Evolutionary conservation across 1,140 invertebrate species (phyloP), one percentile per base, ranked within the genome.

Genomic region (Zaprionus lachaisei): DNA sequence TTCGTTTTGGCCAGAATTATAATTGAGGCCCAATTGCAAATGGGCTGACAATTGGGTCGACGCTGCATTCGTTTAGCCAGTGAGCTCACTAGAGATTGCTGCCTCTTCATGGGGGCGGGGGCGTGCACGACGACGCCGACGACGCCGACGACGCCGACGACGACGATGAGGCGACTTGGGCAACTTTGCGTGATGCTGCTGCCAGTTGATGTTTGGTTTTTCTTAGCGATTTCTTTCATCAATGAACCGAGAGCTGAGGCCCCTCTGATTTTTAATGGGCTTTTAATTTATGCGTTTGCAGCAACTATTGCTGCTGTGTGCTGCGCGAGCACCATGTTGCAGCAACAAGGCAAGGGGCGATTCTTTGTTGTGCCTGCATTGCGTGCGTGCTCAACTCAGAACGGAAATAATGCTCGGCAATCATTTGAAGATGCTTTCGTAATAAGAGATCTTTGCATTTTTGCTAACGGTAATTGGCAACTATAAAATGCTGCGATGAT

Each of bases 251-350:
- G 37, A 38, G 31, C 24, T 72, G 24, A 70, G 37, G 17, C 41
- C 44, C 54, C 28, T 24, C 41, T 67, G 47, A 41, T 78, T 89
- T 80, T 77, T 71, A 90, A 90, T 84, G 72, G 79, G 22, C 57
- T 84, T 61, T 74, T 89, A 91, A 91, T 90, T 91, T 90, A 90
- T 91, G 81, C 85, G 77, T 84, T 81, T 65, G 61, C n/a, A 34
- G 55, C 61, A 54, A 62, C 65, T 62, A 26, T 57, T 56, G 64
- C 34, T 61, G 64, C 17, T 31, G n/a, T 49, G 24, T 24, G 7
- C 26, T 28, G 7, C 44, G 38, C 12, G 22, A 28, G 38, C 47
- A 62, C 55, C 63, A 56, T 68, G 75, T 68, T 77, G 71, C 75
- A 5, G 75, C 75, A 77, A 77, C 60, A 47, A 4, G 14, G 37